These are phyloP conservation scores for Microvelia longipes DNA, from an alignment of 1,140 invertebrate species.

Conservation along the genomic window DNA sequence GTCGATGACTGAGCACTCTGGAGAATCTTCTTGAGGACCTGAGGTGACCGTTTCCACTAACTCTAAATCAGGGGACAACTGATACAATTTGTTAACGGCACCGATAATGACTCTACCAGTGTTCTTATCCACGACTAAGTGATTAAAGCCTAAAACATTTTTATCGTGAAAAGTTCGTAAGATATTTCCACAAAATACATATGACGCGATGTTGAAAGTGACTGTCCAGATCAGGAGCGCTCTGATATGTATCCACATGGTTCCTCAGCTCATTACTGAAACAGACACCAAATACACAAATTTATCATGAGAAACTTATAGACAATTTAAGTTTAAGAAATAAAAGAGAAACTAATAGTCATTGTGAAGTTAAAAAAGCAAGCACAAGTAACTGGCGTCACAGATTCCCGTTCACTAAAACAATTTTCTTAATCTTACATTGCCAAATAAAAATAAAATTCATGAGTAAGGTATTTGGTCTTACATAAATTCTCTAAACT, in stretches of 20 bases:
- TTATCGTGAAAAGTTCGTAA: conserved; percentile 44
- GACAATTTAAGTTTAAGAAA: too few species aligned
- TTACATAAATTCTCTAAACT: too few species aligned
- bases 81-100: conserved; percentile 83
- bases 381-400: too few species aligned
- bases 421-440: too few species aligned
- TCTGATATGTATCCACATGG: not conserved
- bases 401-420: too few species aligned
- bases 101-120: conserved; percentile 85
- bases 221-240: not conserved
- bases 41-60: conserved; percentile 62
- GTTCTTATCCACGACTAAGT: conserved; percentile 80
- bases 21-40: conserved; percentile 77
- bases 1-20: conserved; percentile 72
- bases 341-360: too few species aligned
- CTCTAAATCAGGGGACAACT: conserved; percentile 72
- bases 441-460: too few species aligned
- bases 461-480: too few species aligned
- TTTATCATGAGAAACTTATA: too few species aligned
- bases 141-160: conserved; percentile 49
- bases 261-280: not conserved
- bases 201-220: not conserved
- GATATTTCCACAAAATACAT: conserved; percentile 31
- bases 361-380: too few species aligned
- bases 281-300: too few species aligned